Conservation (phyloP, 2,888 invertebrate genomes). For the Vandiemenella viatica region DNA sequence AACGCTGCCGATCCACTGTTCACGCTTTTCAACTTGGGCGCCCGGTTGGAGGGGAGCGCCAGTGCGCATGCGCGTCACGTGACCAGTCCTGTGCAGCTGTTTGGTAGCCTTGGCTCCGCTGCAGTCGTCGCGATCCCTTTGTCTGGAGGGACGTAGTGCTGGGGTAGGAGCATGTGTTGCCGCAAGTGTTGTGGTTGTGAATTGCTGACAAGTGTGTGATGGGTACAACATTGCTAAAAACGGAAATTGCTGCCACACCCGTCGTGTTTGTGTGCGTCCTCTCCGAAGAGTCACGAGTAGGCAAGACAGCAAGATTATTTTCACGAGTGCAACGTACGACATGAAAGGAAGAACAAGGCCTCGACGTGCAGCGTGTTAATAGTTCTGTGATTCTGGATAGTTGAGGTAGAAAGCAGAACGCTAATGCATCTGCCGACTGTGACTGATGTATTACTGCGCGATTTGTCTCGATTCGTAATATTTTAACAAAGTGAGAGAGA, state of each 20-base stretch:
- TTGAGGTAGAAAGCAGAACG: too few species aligned
- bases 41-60: constrained; percentile 3
- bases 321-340: background rate
- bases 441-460: background rate
- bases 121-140: constrained; percentile 16
- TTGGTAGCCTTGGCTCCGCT: constrained; percentile 13
- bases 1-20: too few species aligned
- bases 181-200: constrained; percentile 2
- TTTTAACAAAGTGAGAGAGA: background rate
- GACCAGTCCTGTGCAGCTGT: constrained; percentile 15
- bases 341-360: constrained; percentile 8
- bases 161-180: constrained; percentile 9
- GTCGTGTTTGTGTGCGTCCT: too few species aligned
- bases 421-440: too few species aligned
- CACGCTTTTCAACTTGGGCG: too few species aligned
- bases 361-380: background rate
- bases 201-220: constrained; percentile 7
- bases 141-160: constrained; percentile 9
- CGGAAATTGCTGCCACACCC: background rate
- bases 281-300: too few species aligned
- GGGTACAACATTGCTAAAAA: constrained; percentile 3
- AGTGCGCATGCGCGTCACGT: constrained; percentile 10
- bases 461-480: background rate
- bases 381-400: too few species aligned
- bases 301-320: too few species aligned